phyloP scores from a whole-genome alignment of 2,797 vertebrate species.

The Melanotaenia trifasciata region DNA sequence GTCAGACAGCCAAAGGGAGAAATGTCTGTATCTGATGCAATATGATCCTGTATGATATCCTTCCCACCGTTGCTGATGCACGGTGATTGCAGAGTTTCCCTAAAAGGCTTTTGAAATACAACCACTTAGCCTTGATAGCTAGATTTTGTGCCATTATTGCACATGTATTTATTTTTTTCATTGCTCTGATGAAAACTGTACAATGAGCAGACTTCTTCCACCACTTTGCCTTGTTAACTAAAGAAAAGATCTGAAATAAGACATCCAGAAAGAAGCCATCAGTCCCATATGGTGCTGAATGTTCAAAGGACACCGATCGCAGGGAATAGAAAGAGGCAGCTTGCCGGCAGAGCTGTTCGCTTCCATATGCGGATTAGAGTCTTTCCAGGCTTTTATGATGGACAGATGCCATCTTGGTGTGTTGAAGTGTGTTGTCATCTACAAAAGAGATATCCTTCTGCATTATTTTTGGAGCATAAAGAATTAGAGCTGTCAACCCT shows the following conservation, averaged over 20 bases:
- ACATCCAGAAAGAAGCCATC: slow-evolving; percentile 54
- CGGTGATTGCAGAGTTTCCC: slow-evolving; percentile 11
- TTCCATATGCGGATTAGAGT: slow-evolving; percentile 55
- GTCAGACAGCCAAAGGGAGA: not conserved
- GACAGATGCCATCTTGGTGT: slow-evolving; percentile 71
- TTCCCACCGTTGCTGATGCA: slow-evolving; percentile 5
- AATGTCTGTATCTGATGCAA: slow-evolving; percentile 9
- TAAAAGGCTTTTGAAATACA: slow-evolving; percentile 35
- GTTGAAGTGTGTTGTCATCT: slow-evolving; percentile 57
- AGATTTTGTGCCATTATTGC: slow-evolving; percentile 17
- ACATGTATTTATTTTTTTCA: slow-evolving; percentile 15
- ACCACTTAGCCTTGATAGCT: slow-evolving; percentile 28
- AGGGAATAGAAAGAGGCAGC: slow-evolving; percentile 65
- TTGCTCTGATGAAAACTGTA: slow-evolving; percentile 35
- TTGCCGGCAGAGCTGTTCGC: slow-evolving; percentile 64
- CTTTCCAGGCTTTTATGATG: slow-evolving; percentile 48
- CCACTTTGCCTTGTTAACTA: slow-evolving; percentile 38
- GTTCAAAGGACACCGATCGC: slow-evolving; percentile 71
- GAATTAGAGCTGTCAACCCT: slow-evolving; percentile 27
- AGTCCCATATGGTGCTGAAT: slow-evolving; percentile 75
- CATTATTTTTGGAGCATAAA: slow-evolving; percentile 20
- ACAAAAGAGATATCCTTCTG: slow-evolving; percentile 25
- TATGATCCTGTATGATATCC: slow-evolving; percentile 5
- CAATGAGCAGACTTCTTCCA: slow-evolving; percentile 16
- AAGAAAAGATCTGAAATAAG: slow-evolving; percentile 41